Evolutionary conservation across 2,797 vertebrate genomes (phyloP).

Genomic region (Hipposideros larvatus): DNA sequence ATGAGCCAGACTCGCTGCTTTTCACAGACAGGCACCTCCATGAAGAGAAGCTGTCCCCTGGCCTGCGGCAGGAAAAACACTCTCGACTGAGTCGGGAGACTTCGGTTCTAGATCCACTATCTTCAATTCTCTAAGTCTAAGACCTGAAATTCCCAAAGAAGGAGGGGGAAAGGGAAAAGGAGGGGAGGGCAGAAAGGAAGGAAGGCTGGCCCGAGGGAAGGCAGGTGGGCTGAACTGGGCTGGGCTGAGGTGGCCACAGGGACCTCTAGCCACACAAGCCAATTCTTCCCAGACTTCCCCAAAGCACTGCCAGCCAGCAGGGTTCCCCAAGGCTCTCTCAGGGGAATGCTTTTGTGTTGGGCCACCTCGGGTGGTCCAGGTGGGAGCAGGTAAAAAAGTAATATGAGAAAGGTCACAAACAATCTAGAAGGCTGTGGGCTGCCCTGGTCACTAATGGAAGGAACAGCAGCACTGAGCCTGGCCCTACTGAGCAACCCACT

Average conservation of each 20-base stretch:
- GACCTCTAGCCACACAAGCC: background rate
- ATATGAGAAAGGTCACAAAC: background rate
- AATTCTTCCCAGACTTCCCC: background rate
- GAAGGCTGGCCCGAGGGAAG: background rate
- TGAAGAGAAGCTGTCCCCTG: background rate
- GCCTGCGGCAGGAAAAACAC: background rate
- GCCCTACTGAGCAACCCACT: background rate
- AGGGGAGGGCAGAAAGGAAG: background rate
- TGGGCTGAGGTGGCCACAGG: too few relatives aligned
- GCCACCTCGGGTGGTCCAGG: background rate
- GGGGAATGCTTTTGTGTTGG: background rate
- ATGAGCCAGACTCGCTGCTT: background rate
- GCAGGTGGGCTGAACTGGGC: background rate
- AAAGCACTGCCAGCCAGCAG: too few relatives aligned
- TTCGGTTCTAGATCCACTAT: background rate
- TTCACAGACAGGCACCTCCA: background rate
- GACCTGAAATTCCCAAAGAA: background rate
- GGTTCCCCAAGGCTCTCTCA: background rate
- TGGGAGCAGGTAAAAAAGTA: background rate
- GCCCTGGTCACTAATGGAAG: background rate
- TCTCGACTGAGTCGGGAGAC: background rate
- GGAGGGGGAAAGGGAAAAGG: background rate
- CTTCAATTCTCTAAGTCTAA: background rate
- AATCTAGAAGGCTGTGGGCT: background rate
- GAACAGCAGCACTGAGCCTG: background rate